Base-by-base conservation (phyloP, 2,888 invertebrate species). In the Leptinotarsa haldemani region DNA sequence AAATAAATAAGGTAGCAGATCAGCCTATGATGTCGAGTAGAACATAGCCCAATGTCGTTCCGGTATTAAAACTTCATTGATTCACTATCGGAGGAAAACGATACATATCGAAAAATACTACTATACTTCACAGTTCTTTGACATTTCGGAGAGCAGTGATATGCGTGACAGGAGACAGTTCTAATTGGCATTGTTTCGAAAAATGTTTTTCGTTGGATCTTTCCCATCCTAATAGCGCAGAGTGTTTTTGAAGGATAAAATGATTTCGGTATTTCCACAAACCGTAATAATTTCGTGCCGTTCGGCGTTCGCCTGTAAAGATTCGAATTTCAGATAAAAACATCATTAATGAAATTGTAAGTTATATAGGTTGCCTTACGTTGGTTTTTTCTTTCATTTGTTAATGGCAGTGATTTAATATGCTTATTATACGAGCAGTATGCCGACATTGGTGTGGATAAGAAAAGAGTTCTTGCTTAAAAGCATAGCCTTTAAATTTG, bases 311-410 rank as follows among this genome's bases (percentile, higher is more conserved):
- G 56, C 25, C 13, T 58, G 56, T 25, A 25, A 58, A 58, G 25
- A 58, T 58, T 18, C 22, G 56, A 22, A 58, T 58, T 22, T 3
- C 7, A 22, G 56, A 58, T 58, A 58, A 22, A 25, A 58, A 22
- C 25, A 22, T 15, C 56, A 58, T 58, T 58, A 25, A 58, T 58
- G 56, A 22, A 22, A 58, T 58, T 58, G 56, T 56, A 18, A 56
- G 22, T 58, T 58, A 25, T 58, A 56, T 58, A 13, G 56, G 56
- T 56, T 2, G 56, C 22, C 13, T 22, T 22, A 56, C 12, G 25
- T 52, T 52, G 56, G 9, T 52, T 52, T 52, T 15, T 22, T 22
- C 22, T 18, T 56, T 25, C 13, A 56, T 20, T 56, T 22, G 25
- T 20, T 22, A 52, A 56, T 56, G 56, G 22, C 22, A 15, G 22